Conservation (phyloP, 2,888 invertebrate genomes). For the Blastobasis lacticolella region DNA sequence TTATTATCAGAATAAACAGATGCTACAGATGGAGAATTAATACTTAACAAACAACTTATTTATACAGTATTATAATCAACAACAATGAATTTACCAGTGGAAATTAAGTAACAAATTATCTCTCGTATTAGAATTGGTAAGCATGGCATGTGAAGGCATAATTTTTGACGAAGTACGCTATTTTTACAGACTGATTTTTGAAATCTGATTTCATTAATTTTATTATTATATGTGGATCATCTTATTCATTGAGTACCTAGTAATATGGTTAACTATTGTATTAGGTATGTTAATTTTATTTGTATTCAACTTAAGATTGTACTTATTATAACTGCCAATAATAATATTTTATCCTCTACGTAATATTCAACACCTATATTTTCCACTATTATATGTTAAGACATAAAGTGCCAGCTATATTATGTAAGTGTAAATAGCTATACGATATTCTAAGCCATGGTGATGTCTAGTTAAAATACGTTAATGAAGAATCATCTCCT, state of each 20-base stretch:
- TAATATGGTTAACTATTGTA: neutral
- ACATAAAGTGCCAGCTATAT: slow-evolving; percentile 61
- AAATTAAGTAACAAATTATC: slow-evolving; percentile 8
- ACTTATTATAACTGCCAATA: slow-evolving; percentile 8
- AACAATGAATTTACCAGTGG: neutral
- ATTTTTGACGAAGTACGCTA: no score
- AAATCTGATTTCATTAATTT: neutral
- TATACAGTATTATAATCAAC: slow-evolving; percentile 2
- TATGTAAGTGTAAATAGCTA: slow-evolving; percentile 49
- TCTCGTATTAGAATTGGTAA: slow-evolving; percentile 3
- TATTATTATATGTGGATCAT: neutral
- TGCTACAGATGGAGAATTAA: slow-evolving; percentile 34
- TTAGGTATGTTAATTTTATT: no score
- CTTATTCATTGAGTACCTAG: neutral
- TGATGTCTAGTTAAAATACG: slow-evolving; percentile 32
- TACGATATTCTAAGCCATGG: slow-evolving; percentile 39
- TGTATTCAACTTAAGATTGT: no score
- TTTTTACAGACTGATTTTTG: neutral
- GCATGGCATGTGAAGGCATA: slow-evolving; percentile 3
- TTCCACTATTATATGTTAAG: slow-evolving; percentile 40
- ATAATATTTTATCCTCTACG: slow-evolving; percentile 19
- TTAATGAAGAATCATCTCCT: slow-evolving; percentile 6
- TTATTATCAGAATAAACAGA: slow-evolving; percentile 11
- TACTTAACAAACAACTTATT: slow-evolving; percentile 13
- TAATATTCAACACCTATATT: slow-evolving; percentile 40